phyloP scores from a whole-genome alignment of 2,797 vertebrate genomes.

The Yasuhikotakia modesta region DNA sequence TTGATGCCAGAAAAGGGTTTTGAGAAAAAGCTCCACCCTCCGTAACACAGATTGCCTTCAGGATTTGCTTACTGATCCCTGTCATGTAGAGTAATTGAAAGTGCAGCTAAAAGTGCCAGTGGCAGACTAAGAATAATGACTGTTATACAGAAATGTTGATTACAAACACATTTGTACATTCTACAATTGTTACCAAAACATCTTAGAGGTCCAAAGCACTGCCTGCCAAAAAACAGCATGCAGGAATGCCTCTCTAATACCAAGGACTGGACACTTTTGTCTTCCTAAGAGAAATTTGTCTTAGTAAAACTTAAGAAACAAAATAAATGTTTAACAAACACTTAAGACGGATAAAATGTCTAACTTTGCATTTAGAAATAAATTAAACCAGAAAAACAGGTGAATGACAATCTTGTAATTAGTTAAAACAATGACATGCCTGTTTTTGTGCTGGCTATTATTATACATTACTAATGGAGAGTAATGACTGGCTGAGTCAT shows the following conservation, averaged over 20 bases:
- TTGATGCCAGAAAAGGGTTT: not conserved
- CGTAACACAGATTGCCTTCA: not conserved
- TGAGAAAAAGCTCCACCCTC: slow-evolving; percentile 1
- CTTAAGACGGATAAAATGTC: not conserved
- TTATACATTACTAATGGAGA: not conserved
- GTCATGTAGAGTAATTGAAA: not conserved
- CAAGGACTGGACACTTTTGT: not conserved
- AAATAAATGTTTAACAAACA: slow-evolving; percentile 6
- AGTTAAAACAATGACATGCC: not conserved
- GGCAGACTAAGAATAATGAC: not conserved
- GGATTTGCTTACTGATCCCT: not conserved
- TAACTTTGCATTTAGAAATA: too few relatives aligned
- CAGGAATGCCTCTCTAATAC: slow-evolving; percentile 46
- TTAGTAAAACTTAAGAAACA: not conserved
- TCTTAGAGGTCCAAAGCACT: slow-evolving; percentile 12
- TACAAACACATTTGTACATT: slow-evolving; percentile 43
- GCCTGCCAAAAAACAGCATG: slow-evolving; percentile 43
- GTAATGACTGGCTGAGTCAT: not conserved
- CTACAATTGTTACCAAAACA: slow-evolving; percentile 37
- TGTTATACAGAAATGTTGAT: slow-evolving; percentile 19
- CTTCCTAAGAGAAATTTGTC: not conserved
- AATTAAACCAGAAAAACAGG: too few relatives aligned
- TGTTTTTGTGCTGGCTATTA: not conserved
- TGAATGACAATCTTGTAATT: not conserved
- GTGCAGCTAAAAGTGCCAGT: not conserved